Base-by-base conservation (phyloP, 2,113 vertebrate species). In the Rousettus leschenaultii region DNA sequence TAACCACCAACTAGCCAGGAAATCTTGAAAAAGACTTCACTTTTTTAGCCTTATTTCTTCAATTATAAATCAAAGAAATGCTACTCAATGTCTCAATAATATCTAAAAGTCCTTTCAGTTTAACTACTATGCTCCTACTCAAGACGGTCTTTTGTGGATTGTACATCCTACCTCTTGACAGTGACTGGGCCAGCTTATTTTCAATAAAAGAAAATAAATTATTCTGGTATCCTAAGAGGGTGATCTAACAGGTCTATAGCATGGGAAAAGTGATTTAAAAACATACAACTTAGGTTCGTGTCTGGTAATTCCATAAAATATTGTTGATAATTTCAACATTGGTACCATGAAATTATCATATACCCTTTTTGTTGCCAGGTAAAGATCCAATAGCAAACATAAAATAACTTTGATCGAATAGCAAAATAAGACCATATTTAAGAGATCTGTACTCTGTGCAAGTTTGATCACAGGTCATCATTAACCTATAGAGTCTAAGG, bases 1-100 rank as follows among this genome's bases (percentile, higher is more conserved):
- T 10, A 75, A 57, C 70, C 70, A 68, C 18, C 30, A 65, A n/a
- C 19, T 70, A 70, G 26, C 33, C 63, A 33, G 40, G 13, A 35
- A 38, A 38, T 65, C 43, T 73, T 21, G 10, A 59, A 71, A 89
- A 91, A 57, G 5, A 13, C 48, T 87, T 75, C 43, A 18, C 6
- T 86, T 91, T 80, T 55, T 94, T 73, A 78, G 19, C 71, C 28
- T 93, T 26, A 8, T 87, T 79, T 89, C n/a, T 91, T 93, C 40
- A 86, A 65, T 28, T 70, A 19, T 79, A 93, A 89, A 59, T 95
- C 55, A 86, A 91, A 86, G 26, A 70, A 89, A 65, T 48, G 15
- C 9, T 73, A 53, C 2, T 92, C 18, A 28, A 6, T 63, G 59
- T 28, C 59, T 63, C 59, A 57, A 8, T 75, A 91, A 86, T 61